Percentiles rank a stretch among this genome's conserved stretches.
Conservation (phyloP, 2,888 invertebrate species). For the Drosophila nr. medialis region DNA sequence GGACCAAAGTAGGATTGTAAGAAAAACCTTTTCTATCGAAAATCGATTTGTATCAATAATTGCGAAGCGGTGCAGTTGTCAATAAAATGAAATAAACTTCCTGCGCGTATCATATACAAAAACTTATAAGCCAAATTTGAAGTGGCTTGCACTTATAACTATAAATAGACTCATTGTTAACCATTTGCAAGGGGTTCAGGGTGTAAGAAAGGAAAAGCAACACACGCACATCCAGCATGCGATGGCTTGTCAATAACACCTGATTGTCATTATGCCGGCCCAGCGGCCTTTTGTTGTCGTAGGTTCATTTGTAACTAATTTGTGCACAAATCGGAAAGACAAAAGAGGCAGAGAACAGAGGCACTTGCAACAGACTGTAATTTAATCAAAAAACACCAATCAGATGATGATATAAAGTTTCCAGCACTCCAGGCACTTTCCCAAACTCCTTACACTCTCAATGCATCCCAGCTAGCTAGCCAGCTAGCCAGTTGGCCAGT, state of each 20-base stretch:
- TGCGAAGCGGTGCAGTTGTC: background rate
- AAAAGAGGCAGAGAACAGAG: conserved; percentile 45
- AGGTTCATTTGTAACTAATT: conserved; percentile 78
- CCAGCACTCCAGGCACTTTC: conserved; percentile 47
- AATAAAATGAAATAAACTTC: too few species aligned
- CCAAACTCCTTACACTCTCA: conserved; percentile 1
- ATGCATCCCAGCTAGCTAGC: background rate
- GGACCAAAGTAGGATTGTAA: background rate
- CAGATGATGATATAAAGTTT: conserved; percentile 58
- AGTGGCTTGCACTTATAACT: too few species aligned
- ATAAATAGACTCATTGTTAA: background rate
- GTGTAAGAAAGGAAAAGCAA: conserved; percentile 1
- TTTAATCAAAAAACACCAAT: conserved; percentile 53
- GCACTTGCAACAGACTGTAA: conserved; percentile 42
- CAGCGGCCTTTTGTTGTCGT: conserved; percentile 70
- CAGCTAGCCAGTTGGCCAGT: conserved; percentile 48
- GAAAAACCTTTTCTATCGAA: background rate
- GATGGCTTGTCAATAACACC: conserved; percentile 62
- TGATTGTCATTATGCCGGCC: conserved; percentile 47
- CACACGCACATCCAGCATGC: conserved; percentile 24
- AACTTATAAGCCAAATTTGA: background rate
- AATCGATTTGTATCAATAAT: background rate
- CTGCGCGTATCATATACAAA: background rate
- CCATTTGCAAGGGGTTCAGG: background rate
- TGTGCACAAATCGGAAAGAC: conserved; percentile 76